Evolutionary conservation across 2,888 invertebrate genomes (phyloP), one percentile per base, ranked within the genome.

Genomic region (Selenia dentaria): DNA sequence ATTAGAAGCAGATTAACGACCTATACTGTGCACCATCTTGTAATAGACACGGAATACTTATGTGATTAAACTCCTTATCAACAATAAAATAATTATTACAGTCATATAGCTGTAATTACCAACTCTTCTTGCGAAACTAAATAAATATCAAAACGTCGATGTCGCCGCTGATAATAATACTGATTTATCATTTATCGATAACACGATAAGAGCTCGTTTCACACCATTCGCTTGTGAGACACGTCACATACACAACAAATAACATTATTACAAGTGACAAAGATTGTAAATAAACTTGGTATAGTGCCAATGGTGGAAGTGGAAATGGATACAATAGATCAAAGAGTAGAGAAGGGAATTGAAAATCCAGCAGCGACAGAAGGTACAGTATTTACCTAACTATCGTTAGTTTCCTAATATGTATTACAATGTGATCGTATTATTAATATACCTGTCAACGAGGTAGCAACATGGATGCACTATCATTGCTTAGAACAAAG

Each of bases 291-390:
- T 29, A 39, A 26, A 26, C 8, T 20, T 22, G 5, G 1, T 22
- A 1, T 0, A 25, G 25, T 25, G 25, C 10, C 10, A 51, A 71
- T 74, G 67, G 60, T 54, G 14, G 64, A 67, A 20, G 6, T 37
- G 18, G 13, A 25, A 9, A 41, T 48, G 47, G 41, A 41, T 28
- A 40, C 36, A 9, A 37, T 38, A 34, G 31, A 51, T 9, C 47
- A 25, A 22, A 54, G 37, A 26, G 51, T 47, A 9, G 35, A 47
- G 6, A 64, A 44, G 32, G 84, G 83, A 12, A 52, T 73, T 10
- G 84, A 86, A 40, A 85, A 86, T 53, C 70, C 55, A 4, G 65
- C 61, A 6, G 79, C 70, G 3, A 85, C 78, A 10, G 64, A 70
- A 63, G 86, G 87, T 86, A 69, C 62, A 32, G n/a, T n/a, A n/a